A percentile compares a stretch with the other conserved stretches of the same genome.
Evolutionary conservation across 1,140 invertebrate species (phyloP).

Genomic region (Tachypleus tridentatus): DNA sequence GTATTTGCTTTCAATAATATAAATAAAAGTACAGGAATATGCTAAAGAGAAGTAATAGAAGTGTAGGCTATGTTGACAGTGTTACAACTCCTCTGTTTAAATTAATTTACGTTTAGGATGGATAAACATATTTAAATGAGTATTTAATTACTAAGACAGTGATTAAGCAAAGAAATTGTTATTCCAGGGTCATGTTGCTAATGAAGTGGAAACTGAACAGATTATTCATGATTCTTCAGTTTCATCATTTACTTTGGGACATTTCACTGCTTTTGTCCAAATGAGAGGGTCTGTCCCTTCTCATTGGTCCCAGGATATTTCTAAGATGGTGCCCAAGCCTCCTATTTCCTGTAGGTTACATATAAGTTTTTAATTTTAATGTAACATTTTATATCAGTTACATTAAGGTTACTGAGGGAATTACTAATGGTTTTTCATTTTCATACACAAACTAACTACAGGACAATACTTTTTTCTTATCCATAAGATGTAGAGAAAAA

Average conservation of each 20-base stretch:
- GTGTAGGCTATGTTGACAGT: no score
- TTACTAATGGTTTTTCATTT: background rate
- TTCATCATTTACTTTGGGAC: constrained; percentile 56
- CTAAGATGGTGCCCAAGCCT: constrained; percentile 96
- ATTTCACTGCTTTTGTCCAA: constrained; percentile 75
- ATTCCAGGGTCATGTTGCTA: constrained; percentile 79
- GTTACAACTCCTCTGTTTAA: no score
- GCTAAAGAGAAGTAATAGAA: no score
- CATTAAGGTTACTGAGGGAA: background rate
- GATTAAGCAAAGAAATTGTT: constrained; percentile 12
- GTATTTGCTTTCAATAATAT: no score
- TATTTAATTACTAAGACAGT: constrained; percentile 1
- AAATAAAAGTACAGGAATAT: no score
- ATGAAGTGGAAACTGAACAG: constrained; percentile 98
- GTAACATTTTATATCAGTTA: background rate
- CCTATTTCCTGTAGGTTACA: constrained; percentile 53
- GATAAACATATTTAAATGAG: background rate
- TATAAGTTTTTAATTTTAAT: no score
- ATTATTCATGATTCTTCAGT: constrained; percentile 82
- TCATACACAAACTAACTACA: background rate
- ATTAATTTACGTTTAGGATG: background rate
- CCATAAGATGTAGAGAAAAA: no score
- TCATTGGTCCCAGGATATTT: constrained; percentile 93
- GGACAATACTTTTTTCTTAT: background rate
- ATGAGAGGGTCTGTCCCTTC: constrained; percentile 89